phyloP scores from a whole-genome alignment of 2,888 invertebrate genomes.

The Diogma glabrata region DNA sequence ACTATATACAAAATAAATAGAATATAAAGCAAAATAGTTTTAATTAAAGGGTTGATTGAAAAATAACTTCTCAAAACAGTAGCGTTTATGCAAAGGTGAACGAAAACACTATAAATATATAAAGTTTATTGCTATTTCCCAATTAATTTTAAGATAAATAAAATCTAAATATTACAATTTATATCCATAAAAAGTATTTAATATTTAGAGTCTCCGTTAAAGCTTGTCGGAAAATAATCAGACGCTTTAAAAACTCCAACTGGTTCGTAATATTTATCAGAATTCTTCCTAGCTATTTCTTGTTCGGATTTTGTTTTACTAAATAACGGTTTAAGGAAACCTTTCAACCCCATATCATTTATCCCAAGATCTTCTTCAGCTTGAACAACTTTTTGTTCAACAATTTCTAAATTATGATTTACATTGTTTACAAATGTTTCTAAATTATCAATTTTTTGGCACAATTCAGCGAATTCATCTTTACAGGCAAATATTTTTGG shows the following conservation, averaged over 20 bases:
- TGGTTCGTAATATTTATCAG: constrained; percentile 28
- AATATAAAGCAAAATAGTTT: too few relatives aligned
- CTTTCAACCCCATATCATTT: constrained; percentile 45
- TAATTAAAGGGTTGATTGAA: too few relatives aligned
- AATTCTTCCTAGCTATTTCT: constrained; percentile 22
- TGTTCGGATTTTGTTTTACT: constrained; percentile 22
- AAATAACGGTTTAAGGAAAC: constrained; percentile 48
- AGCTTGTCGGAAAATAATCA: constrained; percentile 33
- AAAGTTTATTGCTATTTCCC: too few relatives aligned
- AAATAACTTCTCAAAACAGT: too few relatives aligned
- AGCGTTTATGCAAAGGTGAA: too few relatives aligned
- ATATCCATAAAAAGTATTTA: too few relatives aligned
- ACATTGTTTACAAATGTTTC: constrained; percentile 43
- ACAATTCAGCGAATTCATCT: constrained; percentile 41
- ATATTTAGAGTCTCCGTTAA: too few relatives aligned
- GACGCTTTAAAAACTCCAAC: constrained; percentile 31
- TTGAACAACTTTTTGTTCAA: constrained; percentile 47
- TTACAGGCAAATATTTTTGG: constrained; percentile 42
- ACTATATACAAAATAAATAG: too few relatives aligned
- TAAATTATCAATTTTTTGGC: constrained; percentile 43
- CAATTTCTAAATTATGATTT: constrained; percentile 38
- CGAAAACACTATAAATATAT: too few relatives aligned
- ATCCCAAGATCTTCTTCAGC: constrained; percentile 49
- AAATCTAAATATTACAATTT: too few relatives aligned
- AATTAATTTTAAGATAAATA: too few relatives aligned